A percentile compares a stretch with the other conserved stretches of the same genome.
Conservation (phyloP, 1,140 invertebrate genomes). For the Drosophila erecta region DNA sequence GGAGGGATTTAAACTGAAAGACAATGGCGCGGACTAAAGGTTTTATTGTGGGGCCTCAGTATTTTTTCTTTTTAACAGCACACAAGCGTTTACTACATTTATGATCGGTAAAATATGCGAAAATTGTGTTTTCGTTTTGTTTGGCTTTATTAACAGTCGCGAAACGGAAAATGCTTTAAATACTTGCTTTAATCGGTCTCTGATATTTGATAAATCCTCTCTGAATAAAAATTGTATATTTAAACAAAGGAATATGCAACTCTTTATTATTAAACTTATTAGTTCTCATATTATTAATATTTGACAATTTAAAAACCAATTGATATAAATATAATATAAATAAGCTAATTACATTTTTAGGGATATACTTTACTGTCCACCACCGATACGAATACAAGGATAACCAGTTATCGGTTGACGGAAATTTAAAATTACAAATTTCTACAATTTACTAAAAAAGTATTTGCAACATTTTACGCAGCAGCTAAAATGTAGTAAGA, state of each 20-base stretch:
- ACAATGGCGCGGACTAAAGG: background rate
- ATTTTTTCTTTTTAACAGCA: background rate
- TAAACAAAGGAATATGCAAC: too few species aligned
- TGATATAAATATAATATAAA: background rate
- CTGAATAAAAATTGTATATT: too few species aligned
- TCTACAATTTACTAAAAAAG: slow-evolving; percentile 9
- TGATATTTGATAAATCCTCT: too few species aligned
- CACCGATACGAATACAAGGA: slow-evolving; percentile 45
- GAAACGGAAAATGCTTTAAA: too few species aligned
- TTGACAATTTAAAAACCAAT: slow-evolving; percentile 1
- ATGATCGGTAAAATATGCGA: slow-evolving; percentile 70
- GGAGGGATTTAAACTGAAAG: background rate
- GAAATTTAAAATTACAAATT: slow-evolving; percentile 19
- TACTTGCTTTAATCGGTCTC: background rate
- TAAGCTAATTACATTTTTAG: slow-evolving; percentile 2
- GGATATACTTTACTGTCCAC: slow-evolving; percentile 47
- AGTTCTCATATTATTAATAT: slow-evolving; percentile 27
- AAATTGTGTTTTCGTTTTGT: background rate
- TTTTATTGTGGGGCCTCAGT: background rate
- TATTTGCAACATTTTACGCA: slow-evolving; percentile 77
- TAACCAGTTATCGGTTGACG: slow-evolving; percentile 20
- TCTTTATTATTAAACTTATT: slow-evolving; percentile 13
- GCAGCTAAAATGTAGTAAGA: slow-evolving; percentile 63
- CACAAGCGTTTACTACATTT: slow-evolving; percentile 43
- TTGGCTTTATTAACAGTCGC: background rate